Conservation (phyloP, 2,797 vertebrate genomes). For the Odontamblyopus lacepedii region DNA sequence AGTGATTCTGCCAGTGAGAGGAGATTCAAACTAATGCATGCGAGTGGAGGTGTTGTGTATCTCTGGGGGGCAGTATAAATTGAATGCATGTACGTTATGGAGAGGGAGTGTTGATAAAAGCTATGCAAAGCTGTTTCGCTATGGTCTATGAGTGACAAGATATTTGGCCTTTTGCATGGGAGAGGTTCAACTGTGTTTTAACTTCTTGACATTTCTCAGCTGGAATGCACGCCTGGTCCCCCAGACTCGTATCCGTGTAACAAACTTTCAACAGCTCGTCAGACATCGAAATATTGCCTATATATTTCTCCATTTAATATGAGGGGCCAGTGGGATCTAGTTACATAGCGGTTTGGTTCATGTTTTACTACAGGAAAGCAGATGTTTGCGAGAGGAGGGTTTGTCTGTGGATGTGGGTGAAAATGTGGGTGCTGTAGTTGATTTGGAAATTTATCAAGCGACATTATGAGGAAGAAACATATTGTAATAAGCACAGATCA, state of each 20-base stretch:
- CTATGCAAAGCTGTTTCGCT: slow-evolving; percentile 17
- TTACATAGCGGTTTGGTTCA: slow-evolving; percentile 55
- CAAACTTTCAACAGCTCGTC: slow-evolving; percentile 70
- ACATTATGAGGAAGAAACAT: slow-evolving; percentile 2
- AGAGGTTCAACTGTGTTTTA: slow-evolving; percentile 40
- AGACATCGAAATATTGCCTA: slow-evolving; percentile 33
- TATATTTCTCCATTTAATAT: slow-evolving; percentile 67
- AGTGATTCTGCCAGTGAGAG: slow-evolving; percentile 52
- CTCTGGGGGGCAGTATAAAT: slow-evolving; percentile 32
- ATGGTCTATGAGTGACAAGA: slow-evolving; percentile 36
- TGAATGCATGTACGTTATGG: slow-evolving; percentile 20
- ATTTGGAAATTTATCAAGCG: slow-evolving; percentile 13
- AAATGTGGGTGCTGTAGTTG: slow-evolving; percentile 8
- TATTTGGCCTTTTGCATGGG: slow-evolving; percentile 27
- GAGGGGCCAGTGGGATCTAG: slow-evolving; percentile 53
- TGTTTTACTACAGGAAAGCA: slow-evolving; percentile 55
- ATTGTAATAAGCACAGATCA: neutral
- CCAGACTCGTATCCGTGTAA: slow-evolving; percentile 59
- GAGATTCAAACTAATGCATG: slow-evolving; percentile 39
- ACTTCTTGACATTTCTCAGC: slow-evolving; percentile 50
- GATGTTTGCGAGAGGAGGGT: slow-evolving; percentile 34
- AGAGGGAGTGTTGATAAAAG: slow-evolving; percentile 20
- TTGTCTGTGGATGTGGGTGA: neutral
- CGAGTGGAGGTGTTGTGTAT: slow-evolving; percentile 43
- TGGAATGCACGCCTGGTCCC: slow-evolving; percentile 67